A percentile compares a stretch with the other conserved stretches of the same genome.
phyloP scores from a whole-genome alignment of 2,888 invertebrate genomes.

The Yponomeuta cagnagella region DNA sequence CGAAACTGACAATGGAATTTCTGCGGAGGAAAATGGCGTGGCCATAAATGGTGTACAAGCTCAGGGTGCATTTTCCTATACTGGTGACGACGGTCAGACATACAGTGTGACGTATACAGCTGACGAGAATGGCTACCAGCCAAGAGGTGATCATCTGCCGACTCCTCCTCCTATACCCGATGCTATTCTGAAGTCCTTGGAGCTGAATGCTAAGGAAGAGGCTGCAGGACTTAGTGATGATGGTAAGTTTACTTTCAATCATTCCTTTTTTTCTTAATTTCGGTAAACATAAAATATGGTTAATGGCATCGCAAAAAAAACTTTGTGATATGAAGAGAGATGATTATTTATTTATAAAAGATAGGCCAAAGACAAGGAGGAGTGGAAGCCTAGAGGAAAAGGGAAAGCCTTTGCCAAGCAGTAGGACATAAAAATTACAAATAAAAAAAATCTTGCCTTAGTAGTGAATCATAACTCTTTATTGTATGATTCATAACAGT shows the following conservation, averaged over 20 bases:
- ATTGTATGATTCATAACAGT: too few relatives aligned
- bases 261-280: neutral
- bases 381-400: too few relatives aligned
- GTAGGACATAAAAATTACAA: too few relatives aligned
- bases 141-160: slow-evolving; percentile 54
- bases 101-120: slow-evolving; percentile 61
- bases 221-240: slow-evolving; percentile 56
- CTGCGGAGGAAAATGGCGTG: slow-evolving; percentile 49
- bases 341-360: too few relatives aligned
- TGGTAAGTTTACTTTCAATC: slow-evolving; percentile 40
- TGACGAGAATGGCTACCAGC: slow-evolving; percentile 52
- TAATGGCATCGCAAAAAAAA: too few relatives aligned
- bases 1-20: slow-evolving; percentile 60
- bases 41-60: slow-evolving; percentile 48
- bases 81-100: slow-evolving; percentile 56
- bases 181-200: slow-evolving; percentile 52
- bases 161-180: slow-evolving; percentile 58
- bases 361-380: too few relatives aligned
- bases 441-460: too few relatives aligned
- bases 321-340: too few relatives aligned
- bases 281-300: neutral
- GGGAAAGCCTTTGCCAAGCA: too few relatives aligned
- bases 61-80: slow-evolving; percentile 56
- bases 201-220: slow-evolving; percentile 56
- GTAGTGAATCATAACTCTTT: too few relatives aligned